Evolutionary conservation across 2,797 vertebrate genomes (phyloP).

Genomic region (Bradypus variegatus): DNA sequence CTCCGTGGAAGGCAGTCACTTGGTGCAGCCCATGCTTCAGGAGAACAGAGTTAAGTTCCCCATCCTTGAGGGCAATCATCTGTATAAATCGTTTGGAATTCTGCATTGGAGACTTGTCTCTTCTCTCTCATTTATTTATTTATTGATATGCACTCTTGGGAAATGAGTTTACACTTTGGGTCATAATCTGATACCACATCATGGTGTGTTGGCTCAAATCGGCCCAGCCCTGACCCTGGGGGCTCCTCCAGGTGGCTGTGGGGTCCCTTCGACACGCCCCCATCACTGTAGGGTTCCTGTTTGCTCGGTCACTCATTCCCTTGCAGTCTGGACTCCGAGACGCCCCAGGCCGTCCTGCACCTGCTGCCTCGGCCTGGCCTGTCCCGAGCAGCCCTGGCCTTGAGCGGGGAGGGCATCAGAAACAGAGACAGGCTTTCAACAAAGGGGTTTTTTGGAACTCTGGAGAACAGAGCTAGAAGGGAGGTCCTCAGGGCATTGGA

Average conservation of each 20-base stretch:
- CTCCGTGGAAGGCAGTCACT: background rate
- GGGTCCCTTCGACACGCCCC: too few species aligned
- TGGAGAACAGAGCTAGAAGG: background rate
- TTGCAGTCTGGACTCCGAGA: accelerated
- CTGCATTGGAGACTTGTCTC: background rate
- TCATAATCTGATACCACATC: too few species aligned
- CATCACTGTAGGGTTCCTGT: accelerated
- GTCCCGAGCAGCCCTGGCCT: background rate
- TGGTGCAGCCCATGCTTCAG: background rate
- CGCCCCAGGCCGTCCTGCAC: accelerated
- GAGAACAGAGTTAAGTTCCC: too few species aligned
- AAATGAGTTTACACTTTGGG: too few species aligned
- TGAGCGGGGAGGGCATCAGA: accelerated
- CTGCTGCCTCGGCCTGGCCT: accelerated
- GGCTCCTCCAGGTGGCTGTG: too few species aligned
- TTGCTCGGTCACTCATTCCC: accelerated
- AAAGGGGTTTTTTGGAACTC: background rate
- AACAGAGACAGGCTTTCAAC: accelerated
- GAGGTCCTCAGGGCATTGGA: accelerated
- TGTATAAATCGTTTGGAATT: accelerated
- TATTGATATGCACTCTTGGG: accelerated
- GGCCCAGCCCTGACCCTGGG: too few species aligned
- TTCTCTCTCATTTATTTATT: accelerated
- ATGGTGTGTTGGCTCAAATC: too few species aligned
- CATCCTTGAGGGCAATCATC: accelerated